Percentiles rank a stretch among this genome's conserved stretches.
phyloP scores from a whole-genome alignment of 2,797 vertebrate species.

The Lagocephalus sceleratus region DNA sequence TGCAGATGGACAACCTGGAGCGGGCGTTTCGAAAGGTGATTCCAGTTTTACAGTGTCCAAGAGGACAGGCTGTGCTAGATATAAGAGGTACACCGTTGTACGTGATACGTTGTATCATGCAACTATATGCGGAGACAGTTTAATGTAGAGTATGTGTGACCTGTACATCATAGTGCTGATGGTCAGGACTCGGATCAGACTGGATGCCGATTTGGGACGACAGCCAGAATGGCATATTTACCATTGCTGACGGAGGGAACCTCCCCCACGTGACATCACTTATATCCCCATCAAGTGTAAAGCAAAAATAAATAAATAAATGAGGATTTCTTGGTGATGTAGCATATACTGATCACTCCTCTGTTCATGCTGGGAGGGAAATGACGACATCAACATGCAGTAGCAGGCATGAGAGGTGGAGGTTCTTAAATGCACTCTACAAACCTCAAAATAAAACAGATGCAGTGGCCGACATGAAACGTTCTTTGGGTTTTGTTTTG shows the following conservation, averaged over 20 bases:
- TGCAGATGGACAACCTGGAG: constrained; percentile 29
- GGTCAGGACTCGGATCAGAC: constrained; percentile 1
- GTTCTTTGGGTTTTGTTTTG: no score
- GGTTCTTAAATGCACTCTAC: constrained; percentile 21
- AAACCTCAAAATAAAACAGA: constrained; percentile 28
- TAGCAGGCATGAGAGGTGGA: constrained; percentile 19
- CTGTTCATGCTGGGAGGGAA: constrained; percentile 37
- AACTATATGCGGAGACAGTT: constrained; percentile 5
- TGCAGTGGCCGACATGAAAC: constrained; percentile 31
- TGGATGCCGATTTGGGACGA: background rate
- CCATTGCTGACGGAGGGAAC: background rate
- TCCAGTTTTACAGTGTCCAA: background rate
- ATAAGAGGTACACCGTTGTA: no score
- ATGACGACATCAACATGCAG: constrained; percentile 35
- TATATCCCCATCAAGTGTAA: background rate
- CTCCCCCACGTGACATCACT: background rate
- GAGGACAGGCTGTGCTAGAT: constrained; percentile 30
- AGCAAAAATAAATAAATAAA: background rate
- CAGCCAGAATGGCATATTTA: no score
- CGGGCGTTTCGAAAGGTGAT: constrained; percentile 5
- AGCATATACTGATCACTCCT: constrained; percentile 22
- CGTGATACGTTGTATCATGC: constrained; percentile 34
- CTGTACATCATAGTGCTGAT: background rate
- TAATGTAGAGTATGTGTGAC: background rate
- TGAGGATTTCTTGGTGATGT: background rate